phyloP scores from a whole-genome alignment of 2,113 vertebrate species.

The Lycaon pictus region DNA sequence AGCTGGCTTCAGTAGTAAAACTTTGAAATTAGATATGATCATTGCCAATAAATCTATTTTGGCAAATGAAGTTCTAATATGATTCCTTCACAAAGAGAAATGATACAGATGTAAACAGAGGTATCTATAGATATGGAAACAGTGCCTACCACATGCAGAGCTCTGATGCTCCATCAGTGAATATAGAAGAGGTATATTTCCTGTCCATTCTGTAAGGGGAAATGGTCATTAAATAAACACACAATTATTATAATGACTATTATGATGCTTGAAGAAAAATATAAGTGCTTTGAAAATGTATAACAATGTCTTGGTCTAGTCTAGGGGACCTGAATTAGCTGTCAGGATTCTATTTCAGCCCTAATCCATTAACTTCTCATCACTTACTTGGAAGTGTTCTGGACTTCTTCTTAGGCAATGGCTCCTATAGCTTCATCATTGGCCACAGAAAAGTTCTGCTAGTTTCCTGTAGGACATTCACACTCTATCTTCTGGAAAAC shows the following conservation, averaged over 20 bases:
- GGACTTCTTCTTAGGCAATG: background rate
- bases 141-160: background rate
- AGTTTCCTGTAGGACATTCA: background rate
- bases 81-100: background rate
- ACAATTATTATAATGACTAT: background rate
- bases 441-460: background rate
- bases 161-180: background rate
- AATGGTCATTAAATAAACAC: background rate
- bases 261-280: background rate
- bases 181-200: background rate
- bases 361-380: background rate
- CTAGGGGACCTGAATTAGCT: background rate
- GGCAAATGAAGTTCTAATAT: background rate
- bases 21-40: slow-evolving; percentile 14
- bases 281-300: background rate
- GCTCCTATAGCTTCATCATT: background rate
- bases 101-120: background rate
- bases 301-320: background rate
- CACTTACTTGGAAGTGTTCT: background rate
- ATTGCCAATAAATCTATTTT: background rate
- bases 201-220: background rate
- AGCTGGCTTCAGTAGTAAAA: background rate
- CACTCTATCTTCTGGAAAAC: background rate
- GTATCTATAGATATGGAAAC: background rate
- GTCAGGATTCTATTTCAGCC: background rate